Conservation (phyloP, 92 coral and sea anemone species). For the Palythoa caribaeorum region DNA sequence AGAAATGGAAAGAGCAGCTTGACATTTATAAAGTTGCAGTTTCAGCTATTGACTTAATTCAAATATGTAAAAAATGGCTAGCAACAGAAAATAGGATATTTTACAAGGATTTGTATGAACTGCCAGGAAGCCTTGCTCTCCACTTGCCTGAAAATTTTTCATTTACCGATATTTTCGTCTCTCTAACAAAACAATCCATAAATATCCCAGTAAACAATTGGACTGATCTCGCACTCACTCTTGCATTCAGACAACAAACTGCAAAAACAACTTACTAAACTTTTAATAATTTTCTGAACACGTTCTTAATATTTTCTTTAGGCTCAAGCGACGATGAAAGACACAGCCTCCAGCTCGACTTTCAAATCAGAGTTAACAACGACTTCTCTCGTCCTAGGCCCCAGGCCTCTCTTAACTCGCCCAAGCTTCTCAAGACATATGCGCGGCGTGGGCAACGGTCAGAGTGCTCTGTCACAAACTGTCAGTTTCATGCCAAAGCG, state of each 20-base stretch:
- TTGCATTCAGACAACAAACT: background rate
- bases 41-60: too few species aligned
- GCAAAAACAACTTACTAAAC: background rate
- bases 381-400: constrained; percentile 52
- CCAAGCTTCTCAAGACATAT: background rate
- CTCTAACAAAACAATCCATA: too few species aligned
- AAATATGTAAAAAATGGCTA: too few species aligned
- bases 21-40: too few species aligned
- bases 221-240: too few species aligned
- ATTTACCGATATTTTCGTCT: too few species aligned
- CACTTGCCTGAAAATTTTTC: too few species aligned
- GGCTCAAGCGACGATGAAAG: constrained; percentile 47
- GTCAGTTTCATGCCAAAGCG: constrained; percentile 64
- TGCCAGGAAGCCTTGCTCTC: too few species aligned
- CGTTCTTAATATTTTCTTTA: background rate
- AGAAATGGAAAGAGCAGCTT: too few species aligned
- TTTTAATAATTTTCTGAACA: background rate
- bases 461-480: constrained; percentile 71
- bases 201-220: too few species aligned
- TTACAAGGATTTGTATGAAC: too few species aligned
- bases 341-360: constrained; percentile 53
- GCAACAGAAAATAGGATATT: too few species aligned
- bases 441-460: constrained; percentile 43
- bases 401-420: constrained; percentile 20
- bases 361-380: constrained; percentile 69